phyloP scores from a whole-genome alignment of 2,113 vertebrate species.

The Eidolon helvum region DNA sequence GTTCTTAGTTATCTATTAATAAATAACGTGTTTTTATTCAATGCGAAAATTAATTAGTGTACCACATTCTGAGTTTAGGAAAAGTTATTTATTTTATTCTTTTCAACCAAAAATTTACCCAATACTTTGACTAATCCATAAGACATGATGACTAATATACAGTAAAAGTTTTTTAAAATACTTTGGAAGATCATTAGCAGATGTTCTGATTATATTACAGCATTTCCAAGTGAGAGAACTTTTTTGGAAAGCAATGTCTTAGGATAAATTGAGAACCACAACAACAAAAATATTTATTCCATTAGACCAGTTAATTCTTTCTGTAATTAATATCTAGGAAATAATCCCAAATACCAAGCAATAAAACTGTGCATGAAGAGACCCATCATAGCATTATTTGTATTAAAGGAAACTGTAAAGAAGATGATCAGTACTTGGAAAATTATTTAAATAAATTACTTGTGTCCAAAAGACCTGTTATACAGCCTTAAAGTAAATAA shows the following conservation, averaged over 20 bases:
- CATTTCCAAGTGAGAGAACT: conserved; percentile 4
- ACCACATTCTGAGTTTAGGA: conserved; percentile 3
- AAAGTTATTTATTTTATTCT: conserved; percentile 24
- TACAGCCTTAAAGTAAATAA: conserved; percentile 16
- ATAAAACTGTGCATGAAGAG: not conserved
- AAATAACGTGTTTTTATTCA: conserved; percentile 52
- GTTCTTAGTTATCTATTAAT: conserved; percentile 50
- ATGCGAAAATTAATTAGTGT: not conserved
- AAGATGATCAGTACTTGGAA: not conserved
- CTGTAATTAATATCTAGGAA: not conserved
- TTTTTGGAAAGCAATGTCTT: conserved; percentile 30
- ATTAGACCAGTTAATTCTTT: not conserved
- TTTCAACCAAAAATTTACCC: conserved; percentile 50
- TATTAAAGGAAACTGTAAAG: conserved; percentile 1
- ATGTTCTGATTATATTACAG: not conserved
- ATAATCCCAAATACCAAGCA: conserved; percentile 34
- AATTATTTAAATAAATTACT: conserved; percentile 1
- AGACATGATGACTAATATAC: not conserved
- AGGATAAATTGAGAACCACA: conserved; percentile 24
- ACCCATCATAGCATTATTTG: not conserved
- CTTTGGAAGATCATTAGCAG: conserved; percentile 39
- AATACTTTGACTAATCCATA: conserved; percentile 1
- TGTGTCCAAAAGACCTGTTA: not conserved
- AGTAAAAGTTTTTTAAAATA: not conserved
- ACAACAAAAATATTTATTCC: not conserved